Base-by-base conservation (phyloP, 2,113 vertebrate species). In the Dermatemys mawii region DNA sequence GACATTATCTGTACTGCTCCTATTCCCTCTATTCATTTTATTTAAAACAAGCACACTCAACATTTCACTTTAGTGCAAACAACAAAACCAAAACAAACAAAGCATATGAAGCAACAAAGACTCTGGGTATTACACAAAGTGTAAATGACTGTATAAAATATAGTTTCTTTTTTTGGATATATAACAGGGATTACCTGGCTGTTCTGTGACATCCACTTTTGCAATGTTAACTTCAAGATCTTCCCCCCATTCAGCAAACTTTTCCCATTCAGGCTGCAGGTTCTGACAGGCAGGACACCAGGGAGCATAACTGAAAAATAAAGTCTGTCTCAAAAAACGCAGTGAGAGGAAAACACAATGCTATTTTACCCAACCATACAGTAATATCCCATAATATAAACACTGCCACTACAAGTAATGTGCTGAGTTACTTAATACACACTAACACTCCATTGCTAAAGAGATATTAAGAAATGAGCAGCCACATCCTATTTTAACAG, bases 201-300 rank as follows among this genome's bases (percentile, higher is more conserved):
- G 99, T 24, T 99, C 99, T 1, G 99, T 99, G 67, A 99, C 99
- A 86, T 99, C 99, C 97, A 99, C 99, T 95, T 99, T 99, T 85
- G 99, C 99, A 16, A 99, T 98, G 91, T 98, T 99, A 91, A 99
- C 97, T 11, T 98, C 99, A 95, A 99, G 98, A 97, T 99, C 99
- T 86, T 99, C 99, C 46, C 99, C 99, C 99, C 99, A 99, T 83
- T 99, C 99, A 2, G 99, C 99, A 83, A 99, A 99, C 93, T 98
- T 98, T 96, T 98, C 98, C 99, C 99, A 99, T 93, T 99, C 99
- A 11, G 99, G 95, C 94, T 99, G 99, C 49, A 99, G 98, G 92
- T 98, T 99, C 96, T 99, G 99, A 94, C 99, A 99, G 55, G 99
- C 99, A 8, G 99, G 99, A 53, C 99, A 99, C 99, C 99, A 99